Conservation (phyloP, 2,888 invertebrate species). For the Holacanthella duospinosa region DNA sequence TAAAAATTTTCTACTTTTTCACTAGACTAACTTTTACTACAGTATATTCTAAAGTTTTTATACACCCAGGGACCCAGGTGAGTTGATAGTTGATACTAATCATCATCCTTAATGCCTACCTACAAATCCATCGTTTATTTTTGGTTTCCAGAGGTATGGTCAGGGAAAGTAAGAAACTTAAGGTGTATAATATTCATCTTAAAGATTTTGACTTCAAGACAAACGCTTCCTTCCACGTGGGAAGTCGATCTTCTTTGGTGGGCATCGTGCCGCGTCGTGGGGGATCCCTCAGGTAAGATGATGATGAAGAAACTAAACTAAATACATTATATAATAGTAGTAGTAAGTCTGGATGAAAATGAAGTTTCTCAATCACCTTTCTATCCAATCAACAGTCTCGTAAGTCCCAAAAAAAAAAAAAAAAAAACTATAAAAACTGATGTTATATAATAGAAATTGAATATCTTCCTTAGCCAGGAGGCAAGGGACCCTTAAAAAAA, state of each 20-base stretch:
- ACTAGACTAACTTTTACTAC: no score
- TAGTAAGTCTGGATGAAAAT: not conserved
- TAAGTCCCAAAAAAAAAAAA: no score
- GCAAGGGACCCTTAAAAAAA: not conserved
- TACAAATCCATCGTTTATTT: not conserved
- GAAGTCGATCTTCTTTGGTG: constrained; percentile 38
- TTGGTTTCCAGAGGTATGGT: not conserved
- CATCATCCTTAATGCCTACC: not conserved
- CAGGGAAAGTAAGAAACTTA: not conserved
- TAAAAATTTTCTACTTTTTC: not conserved
- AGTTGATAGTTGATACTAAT: no score
- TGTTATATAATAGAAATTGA: not conserved
- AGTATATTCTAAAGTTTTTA: no score
- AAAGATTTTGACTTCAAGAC: constrained; percentile 14
- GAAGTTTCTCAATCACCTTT: not conserved
- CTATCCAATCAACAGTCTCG: not conserved
- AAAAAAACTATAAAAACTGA: not conserved
- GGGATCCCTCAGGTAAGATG: constrained; percentile 24
- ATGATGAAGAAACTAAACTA: constrained; percentile 1
- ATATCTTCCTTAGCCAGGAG: not conserved
- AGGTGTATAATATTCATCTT: constrained; percentile 12
- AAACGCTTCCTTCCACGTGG: constrained; percentile 37
- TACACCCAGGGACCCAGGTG: no score
- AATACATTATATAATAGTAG: not conserved
- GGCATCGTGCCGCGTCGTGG: constrained; percentile 38